These are phyloP conservation scores for Pantherophis vulpinus DNA, from an alignment of 2,797 vertebrate species.

Conservation along the genomic window DNA sequence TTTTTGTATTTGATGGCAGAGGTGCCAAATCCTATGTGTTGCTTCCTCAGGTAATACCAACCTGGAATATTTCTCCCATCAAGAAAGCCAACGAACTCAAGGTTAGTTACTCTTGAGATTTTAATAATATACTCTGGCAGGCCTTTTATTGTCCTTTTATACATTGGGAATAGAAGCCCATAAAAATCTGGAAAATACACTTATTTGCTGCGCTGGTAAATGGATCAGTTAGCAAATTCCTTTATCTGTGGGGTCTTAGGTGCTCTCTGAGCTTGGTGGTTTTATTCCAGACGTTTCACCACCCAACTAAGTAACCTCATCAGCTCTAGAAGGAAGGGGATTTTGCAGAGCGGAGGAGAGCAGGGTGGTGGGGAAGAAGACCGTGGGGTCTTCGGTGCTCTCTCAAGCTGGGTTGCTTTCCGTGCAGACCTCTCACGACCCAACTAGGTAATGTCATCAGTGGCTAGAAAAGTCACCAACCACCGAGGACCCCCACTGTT, in stretches of 20 bases:
- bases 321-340: no score
- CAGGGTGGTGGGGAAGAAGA: no score
- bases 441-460: neutral
- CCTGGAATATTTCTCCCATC: conserved; percentile 96
- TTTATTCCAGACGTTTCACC: neutral
- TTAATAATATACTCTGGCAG: neutral
- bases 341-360: no score
- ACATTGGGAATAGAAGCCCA: neutral
- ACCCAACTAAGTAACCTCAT: neutral
- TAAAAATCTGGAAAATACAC: neutral
- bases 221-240: neutral
- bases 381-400: no score
- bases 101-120: conserved; percentile 60
- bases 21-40: neutral
- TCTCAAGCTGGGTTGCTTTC: no score
- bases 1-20: neutral
- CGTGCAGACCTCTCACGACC: neutral
- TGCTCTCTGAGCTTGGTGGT: no score
- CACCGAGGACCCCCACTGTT: neutral
- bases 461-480: neutral
- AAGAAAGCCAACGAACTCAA: conserved; percentile 84
- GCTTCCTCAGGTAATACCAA: conserved; percentile 84
- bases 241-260: neutral
- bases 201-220: neutral
- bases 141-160: neutral